Evolutionary conservation across 2,113 vertebrate species (phyloP).

Genomic region (Pogona vitticeps): DNA sequence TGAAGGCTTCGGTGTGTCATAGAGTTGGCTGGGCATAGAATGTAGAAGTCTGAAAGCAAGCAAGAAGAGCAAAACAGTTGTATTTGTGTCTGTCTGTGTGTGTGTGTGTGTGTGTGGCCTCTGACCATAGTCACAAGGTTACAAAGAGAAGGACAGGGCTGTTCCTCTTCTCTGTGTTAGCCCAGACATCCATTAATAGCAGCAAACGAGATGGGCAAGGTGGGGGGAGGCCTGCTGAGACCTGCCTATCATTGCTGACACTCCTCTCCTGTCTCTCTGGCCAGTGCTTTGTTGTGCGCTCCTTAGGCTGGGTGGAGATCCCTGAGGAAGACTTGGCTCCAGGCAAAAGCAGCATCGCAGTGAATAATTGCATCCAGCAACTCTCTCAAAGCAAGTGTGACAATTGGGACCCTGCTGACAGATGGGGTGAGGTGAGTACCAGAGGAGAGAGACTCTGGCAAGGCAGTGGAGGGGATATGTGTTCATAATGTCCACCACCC

Average conservation of each 20-base stretch:
- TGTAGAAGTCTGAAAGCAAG: background rate
- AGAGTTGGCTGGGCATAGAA: background rate
- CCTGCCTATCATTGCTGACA: background rate
- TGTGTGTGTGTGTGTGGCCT: too few relatives aligned
- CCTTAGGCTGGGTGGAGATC: slow-evolving; percentile 95
- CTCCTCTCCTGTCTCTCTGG: background rate
- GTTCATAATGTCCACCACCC: background rate
- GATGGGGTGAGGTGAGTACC: slow-evolving; percentile 86
- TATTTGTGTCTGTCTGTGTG: too few relatives aligned
- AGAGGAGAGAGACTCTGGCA: background rate
- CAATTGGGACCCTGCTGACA: slow-evolving; percentile 76
- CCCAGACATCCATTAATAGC: background rate
- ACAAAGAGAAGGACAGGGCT: background rate
- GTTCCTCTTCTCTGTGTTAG: background rate
- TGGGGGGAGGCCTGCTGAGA: too few relatives aligned
- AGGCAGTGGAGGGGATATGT: background rate
- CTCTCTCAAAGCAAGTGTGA: slow-evolving; percentile 84
- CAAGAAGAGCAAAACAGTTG: background rate
- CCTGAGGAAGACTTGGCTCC: slow-evolving; percentile 94
- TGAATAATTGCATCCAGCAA: slow-evolving; percentile 98
- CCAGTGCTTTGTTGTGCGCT: slow-evolving; percentile 93
- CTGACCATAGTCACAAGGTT: background rate
- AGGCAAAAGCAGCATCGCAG: slow-evolving; percentile 92
- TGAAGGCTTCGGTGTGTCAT: background rate
- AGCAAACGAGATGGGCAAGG: background rate